A percentile compares a stretch with the other conserved stretches of the same genome.
Conservation (phyloP, 2,888 invertebrate species). For the Rhimphoctona megacephalus region DNA sequence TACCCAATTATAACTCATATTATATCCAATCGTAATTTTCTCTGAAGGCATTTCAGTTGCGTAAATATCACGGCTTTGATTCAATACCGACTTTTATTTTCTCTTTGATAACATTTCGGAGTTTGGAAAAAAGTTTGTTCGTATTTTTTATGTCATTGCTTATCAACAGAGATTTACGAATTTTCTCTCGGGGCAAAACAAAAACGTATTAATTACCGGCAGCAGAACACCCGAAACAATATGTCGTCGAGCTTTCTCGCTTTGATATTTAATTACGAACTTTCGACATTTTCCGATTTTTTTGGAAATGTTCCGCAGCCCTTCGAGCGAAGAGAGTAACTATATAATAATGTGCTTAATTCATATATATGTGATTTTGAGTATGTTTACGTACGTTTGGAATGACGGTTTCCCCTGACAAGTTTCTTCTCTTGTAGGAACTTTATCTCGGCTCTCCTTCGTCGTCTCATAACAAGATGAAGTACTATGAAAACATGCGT, state of each 20-base stretch:
- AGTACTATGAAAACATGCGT: constrained; percentile 9
- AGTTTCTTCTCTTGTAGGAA: constrained; percentile 36
- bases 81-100: not conserved
- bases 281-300: not conserved
- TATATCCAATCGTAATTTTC: not conserved
- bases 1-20: no score
- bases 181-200: not conserved
- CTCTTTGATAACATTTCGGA: not conserved
- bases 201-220: not conserved
- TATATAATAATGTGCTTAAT: constrained; percentile 11
- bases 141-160: not conserved
- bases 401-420: constrained; percentile 7
- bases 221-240: not conserved
- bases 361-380: not conserved
- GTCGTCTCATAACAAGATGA: constrained; percentile 27
- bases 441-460: constrained; percentile 9
- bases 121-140: not conserved
- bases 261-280: constrained; percentile 18
- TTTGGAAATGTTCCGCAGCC: not conserved
- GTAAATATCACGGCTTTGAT: not conserved
- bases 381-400: not conserved
- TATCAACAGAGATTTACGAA: not conserved
- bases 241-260: not conserved
- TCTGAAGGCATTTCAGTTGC: not conserved
- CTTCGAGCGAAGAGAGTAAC: constrained; percentile 15